Conservation (phyloP, 2,888 invertebrate genomes). For the Habroteleia sp. region DNA sequence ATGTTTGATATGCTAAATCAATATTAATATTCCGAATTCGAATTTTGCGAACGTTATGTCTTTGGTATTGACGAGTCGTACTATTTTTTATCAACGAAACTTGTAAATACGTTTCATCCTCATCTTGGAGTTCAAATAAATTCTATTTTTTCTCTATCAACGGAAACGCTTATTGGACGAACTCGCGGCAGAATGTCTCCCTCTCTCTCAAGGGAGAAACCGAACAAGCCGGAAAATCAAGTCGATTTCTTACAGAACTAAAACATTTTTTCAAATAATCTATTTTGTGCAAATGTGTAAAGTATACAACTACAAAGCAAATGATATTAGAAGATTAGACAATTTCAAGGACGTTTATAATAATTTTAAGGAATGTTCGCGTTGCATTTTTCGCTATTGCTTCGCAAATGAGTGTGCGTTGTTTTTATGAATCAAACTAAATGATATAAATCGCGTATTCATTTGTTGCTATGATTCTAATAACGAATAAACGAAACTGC, state of each 20-base stretch:
- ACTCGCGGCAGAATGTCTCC: constrained; percentile 34
- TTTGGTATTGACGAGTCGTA: constrained; percentile 40
- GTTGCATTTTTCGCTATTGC: constrained; percentile 61
- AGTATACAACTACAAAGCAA: constrained; percentile 16
- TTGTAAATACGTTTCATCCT: constrained; percentile 59
- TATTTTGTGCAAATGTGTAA: constrained; percentile 60
- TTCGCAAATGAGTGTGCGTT: constrained; percentile 60
- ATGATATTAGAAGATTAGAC: constrained; percentile 37
- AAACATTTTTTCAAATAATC: constrained; percentile 57
- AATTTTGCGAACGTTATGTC: constrained; percentile 45
- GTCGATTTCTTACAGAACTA: constrained; percentile 50
- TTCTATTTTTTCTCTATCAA: constrained; percentile 58
- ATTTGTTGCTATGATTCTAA: constrained; percentile 60
- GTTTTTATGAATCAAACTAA: constrained; percentile 47
- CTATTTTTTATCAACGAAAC: constrained; percentile 56
- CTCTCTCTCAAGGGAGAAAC: constrained; percentile 13
- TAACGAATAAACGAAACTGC: constrained; percentile 50
- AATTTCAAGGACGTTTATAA: constrained; percentile 58
- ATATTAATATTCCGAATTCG: constrained; percentile 20
- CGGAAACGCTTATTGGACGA: constrained; percentile 58
- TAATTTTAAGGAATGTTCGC: constrained; percentile 57
- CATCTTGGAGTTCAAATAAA: constrained; percentile 52
- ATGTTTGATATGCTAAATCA: constrained; percentile 8
- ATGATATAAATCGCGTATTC: constrained; percentile 20
- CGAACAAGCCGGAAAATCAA: constrained; percentile 42